phyloP scores from a whole-genome alignment of 2,113 vertebrate genomes.

The pig (Sus scrofa) region DNA sequence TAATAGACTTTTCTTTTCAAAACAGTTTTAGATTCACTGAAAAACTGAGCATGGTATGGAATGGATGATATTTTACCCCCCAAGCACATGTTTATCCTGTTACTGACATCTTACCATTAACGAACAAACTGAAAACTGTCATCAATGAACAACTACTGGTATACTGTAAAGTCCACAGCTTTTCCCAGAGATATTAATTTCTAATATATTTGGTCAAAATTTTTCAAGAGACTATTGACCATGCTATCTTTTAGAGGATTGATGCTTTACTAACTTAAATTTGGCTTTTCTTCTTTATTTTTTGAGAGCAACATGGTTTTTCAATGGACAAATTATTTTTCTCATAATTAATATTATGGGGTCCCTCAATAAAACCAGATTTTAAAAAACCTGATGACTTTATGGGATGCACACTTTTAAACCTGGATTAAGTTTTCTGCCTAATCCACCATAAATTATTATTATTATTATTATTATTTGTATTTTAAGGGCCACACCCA shows the following conservation, averaged over 20 bases:
- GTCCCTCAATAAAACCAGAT: not conserved
- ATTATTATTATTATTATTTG: too few relatives aligned
- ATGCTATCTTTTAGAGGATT: not conserved
- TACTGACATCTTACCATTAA: not conserved
- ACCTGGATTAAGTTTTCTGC: not conserved
- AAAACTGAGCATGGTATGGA: not conserved
- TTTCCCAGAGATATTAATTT: conserved; percentile 11
- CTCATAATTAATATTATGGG: not conserved
- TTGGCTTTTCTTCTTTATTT: conserved; percentile 34
- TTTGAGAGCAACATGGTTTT: conserved; percentile 45
- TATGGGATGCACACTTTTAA: not conserved
- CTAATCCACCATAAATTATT: not conserved
- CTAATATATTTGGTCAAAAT: not conserved
- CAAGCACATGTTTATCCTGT: not conserved
- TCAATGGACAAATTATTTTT: conserved; percentile 10
- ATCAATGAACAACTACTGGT: not conserved
- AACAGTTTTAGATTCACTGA: not conserved
- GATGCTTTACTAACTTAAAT: not conserved
- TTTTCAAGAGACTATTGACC: not conserved
- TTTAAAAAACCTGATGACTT: not conserved
- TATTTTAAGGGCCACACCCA: too few relatives aligned
- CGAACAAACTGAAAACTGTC: not conserved
- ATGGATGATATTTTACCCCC: not conserved
- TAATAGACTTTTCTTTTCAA: not conserved
- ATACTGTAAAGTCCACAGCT: not conserved